Evolutionary conservation across 1,140 invertebrate species (phyloP).

Genomic region (Drosophila pseudoobscura): DNA sequence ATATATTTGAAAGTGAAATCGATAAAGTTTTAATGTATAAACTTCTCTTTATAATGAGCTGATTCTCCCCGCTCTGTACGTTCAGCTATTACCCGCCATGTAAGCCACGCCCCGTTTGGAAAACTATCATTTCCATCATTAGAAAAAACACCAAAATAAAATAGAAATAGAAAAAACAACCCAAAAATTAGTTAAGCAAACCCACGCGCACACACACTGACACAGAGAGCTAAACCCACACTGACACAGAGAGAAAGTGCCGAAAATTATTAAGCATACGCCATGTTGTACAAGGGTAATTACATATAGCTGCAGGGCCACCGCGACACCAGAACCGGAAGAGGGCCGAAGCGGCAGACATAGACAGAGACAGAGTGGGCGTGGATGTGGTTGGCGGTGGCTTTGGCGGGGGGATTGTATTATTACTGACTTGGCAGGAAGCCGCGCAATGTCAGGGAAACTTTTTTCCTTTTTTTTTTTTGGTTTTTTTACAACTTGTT

Average conservation of each 20-base stretch:
- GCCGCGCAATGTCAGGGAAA: conserved; percentile 52
- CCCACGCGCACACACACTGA: conserved; percentile 7
- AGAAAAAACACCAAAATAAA: background rate
- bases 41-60: too few relatives aligned
- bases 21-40: too few relatives aligned
- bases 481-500: conserved; percentile 67
- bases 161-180: conserved; percentile 5
- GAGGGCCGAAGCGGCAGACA: background rate
- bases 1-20: too few relatives aligned
- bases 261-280: conserved; percentile 73
- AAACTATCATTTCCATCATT: conserved; percentile 30
- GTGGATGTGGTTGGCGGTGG: background rate
- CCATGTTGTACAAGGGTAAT: conserved; percentile 74
- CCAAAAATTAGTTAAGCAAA: conserved; percentile 48
- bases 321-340: too few relatives aligned
- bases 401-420: conserved; percentile 11
- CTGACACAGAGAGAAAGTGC: conserved; percentile 7
- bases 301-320: conserved; percentile 39
- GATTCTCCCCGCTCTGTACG: too few relatives aligned
- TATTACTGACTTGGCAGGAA: conserved; percentile 27
- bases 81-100: background rate
- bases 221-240: background rate
- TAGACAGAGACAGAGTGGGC: background rate
- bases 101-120: conserved; percentile 7
- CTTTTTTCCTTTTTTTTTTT: conserved; percentile 36